phyloP scores from a whole-genome alignment of 2,113 vertebrate species.

The Anser brachyrhynchus region DNA sequence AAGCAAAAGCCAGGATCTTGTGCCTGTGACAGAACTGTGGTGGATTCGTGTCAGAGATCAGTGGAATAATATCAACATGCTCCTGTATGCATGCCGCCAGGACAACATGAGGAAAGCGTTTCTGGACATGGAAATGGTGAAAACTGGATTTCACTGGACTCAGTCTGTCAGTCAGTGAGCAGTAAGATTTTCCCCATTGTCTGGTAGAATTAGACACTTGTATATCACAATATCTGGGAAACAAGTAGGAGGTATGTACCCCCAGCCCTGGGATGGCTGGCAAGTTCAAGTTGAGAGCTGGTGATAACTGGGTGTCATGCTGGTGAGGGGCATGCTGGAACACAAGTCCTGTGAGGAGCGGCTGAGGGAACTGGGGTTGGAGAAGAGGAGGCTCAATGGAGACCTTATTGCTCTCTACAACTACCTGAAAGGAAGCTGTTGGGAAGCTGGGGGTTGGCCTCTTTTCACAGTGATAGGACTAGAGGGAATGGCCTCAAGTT shows the following conservation, averaged over 20 bases:
- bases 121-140: not conserved
- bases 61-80: not conserved
- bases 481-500: no score
- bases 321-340: no score
- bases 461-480: no score
- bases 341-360: no score
- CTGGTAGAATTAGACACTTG: not conserved
- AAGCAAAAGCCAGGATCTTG: not conserved
- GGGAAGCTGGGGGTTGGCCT: no score
- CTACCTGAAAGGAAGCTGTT: no score
- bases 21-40: fast-evolving
- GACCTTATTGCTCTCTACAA: no score
- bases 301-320: not conserved
- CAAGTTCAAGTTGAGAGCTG: fast-evolving
- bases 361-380: no score
- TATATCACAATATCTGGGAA: not conserved
- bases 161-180: not conserved
- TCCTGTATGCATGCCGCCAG: fast-evolving
- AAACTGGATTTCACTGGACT: not conserved
- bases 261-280: not conserved
- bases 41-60: fast-evolving
- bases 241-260: fast-evolving
- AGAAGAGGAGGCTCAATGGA: no score
- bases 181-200: not conserved
- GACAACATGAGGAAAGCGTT: fast-evolving